Evolutionary conservation across 92 coral and sea anemone genomes (phyloP).

Genomic region (Epizoanthus rinbou): DNA sequence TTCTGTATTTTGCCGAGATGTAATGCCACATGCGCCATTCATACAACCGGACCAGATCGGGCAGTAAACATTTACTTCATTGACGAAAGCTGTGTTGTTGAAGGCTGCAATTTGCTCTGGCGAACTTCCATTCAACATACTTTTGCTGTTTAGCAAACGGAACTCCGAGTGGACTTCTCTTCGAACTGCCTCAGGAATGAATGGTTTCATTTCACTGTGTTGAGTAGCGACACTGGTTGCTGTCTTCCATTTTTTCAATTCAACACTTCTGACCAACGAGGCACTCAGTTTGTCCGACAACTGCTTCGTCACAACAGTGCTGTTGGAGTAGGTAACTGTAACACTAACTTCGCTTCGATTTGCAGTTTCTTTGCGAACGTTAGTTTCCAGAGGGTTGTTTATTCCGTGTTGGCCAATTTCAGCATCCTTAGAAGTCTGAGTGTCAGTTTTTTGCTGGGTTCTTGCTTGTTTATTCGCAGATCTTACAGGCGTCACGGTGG

Average conservation of each 20-base stretch:
- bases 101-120: conserved; percentile 29
- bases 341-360: conserved; percentile 13
- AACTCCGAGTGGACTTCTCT: conserved; percentile 6
- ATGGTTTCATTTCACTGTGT: conserved; percentile 4
- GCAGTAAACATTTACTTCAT: conserved; percentile 23
- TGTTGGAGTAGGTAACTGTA: conserved; percentile 44
- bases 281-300: conserved; percentile 48
- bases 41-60: background rate
- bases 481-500: no score
- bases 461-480: no score
- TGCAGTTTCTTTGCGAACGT: background rate
- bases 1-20: conserved; percentile 10
- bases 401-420: no score
- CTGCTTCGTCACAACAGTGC: conserved; percentile 33
- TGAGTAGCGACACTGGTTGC: conserved; percentile 46
- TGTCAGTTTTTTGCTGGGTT: background rate
- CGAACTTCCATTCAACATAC: background rate
- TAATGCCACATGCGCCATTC: conserved; percentile 29
- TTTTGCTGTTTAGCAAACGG: background rate
- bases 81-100: background rate
- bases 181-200: background rate
- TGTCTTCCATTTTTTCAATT: conserved; percentile 56
- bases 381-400: no score
- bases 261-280: conserved; percentile 45
- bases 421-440: no score